Evolutionary conservation across 2,888 invertebrate species (phyloP), one percentile per base, ranked within the genome.

Genomic region (Hesperia comma): DNA sequence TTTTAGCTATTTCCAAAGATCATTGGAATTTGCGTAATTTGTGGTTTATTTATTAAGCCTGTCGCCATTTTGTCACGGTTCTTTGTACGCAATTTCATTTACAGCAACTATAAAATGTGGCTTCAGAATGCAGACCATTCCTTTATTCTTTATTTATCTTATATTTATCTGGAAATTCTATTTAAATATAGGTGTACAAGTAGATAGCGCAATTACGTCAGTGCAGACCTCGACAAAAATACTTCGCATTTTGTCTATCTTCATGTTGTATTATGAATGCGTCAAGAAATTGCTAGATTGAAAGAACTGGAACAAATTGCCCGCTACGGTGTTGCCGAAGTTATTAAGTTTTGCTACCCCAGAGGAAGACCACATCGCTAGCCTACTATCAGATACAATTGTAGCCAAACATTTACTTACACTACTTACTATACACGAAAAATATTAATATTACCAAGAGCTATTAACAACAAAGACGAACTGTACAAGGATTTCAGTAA

Each of bases 41-140:
- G 49, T 19, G 49, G 49, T 49, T 49, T 49, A 19, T 49, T 49
- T 49, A 49, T 49, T 49, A 49, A 19, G 49, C 19, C 19, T 19
- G 19, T 19, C 49, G 10, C 8, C 49, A 19, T 49, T 49, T 49
- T 49, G 49, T 49, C 49, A 19, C 19, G 19, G 49, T 49, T 19
- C 17, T 49, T 49, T 19, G 0, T 7, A 49, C 17, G 49, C 49
- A 10, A 12, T 49, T 49, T 46, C 15, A 5, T 46, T 46, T 17
- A 46, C 15, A 17, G 43, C 43, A 17, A 15, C 19, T 12, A 10
- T 49, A 49, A 49, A 49, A 49, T 49, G 10, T 19, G 10, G 19
- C 49, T 49, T 12, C 19, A 49, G 19, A 49, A 49, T n/a, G 7
- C 43, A 19, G 49, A 19, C 4, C 19, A 17, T 12, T 46, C 6